A percentile compares a stretch with the other conserved stretches of the same genome.
phyloP scores from a whole-genome alignment of 92 coral and sea anemone species.

The Hydrozoanthus gracilis region DNA sequence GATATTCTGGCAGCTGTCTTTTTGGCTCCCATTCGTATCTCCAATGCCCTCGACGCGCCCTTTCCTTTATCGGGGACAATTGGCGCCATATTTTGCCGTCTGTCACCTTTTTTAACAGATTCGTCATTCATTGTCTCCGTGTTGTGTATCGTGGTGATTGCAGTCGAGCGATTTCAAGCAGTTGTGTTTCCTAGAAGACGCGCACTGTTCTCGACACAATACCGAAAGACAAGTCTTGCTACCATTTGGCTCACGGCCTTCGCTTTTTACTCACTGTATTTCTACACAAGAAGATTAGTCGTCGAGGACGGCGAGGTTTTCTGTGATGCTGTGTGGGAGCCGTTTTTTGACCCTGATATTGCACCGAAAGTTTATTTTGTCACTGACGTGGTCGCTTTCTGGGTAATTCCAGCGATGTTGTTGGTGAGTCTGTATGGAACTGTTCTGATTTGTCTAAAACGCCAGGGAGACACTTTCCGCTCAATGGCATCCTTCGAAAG shows the following conservation, averaged over 20 bases:
- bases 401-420: constrained; percentile 28
- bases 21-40: constrained; percentile 18
- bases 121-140: constrained; percentile 20
- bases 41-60: constrained; percentile 4
- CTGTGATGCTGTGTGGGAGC: constrained; percentile 20
- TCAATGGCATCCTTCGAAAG: constrained; percentile 40
- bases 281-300: background rate
- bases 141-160: constrained; percentile 35
- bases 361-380: constrained; percentile 2
- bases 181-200: constrained; percentile 22
- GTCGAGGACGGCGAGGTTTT: background rate
- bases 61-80: background rate
- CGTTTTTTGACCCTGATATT: constrained; percentile 2
- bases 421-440: background rate
- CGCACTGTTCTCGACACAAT: constrained; percentile 11
- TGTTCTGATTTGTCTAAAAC: constrained; percentile 17
- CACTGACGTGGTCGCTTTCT: background rate
- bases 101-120: constrained; percentile 19
- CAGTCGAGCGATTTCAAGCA: constrained; percentile 24
- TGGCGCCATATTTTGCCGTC: constrained; percentile 13
- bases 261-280: constrained; percentile 14
- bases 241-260: constrained; percentile 15
- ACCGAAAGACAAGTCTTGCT: constrained; percentile 2
- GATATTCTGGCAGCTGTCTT: constrained; percentile 11
- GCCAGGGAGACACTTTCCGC: constrained; percentile 32